phyloP scores from a whole-genome alignment of 2,888 invertebrate species.

The Phymatocera aterrima region DNA sequence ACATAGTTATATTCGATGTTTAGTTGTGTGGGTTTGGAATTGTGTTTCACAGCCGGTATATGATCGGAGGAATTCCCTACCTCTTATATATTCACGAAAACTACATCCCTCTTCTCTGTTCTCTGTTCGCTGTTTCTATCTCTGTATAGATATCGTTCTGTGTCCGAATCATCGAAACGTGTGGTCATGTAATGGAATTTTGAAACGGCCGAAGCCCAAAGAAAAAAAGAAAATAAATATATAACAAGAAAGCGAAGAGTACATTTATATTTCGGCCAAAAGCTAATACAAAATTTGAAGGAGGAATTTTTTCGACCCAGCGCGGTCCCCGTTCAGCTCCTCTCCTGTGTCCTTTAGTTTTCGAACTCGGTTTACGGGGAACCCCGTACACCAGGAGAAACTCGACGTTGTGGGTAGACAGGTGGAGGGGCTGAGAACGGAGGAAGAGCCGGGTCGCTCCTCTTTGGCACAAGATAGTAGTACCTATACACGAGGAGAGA shows the following conservation, averaged over 20 bases:
- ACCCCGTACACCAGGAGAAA: no score
- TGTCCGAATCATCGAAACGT: neutral
- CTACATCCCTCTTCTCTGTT: neutral
- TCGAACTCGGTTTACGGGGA: no score
- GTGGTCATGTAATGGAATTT: no score
- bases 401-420: neutral
- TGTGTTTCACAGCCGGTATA: conserved; percentile 2
- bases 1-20: conserved; percentile 64
- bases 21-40: conserved; percentile 60
- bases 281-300: no score
- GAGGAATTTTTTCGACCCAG: no score
- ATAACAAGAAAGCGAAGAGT: no score
- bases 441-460: neutral
- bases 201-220: no score
- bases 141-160: neutral
- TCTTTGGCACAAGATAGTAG: neutral
- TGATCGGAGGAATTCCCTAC: neutral
- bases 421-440: neutral
- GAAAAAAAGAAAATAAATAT: no score
- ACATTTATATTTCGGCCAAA: no score
- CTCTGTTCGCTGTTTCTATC: neutral
- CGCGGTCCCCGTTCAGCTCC: no score
- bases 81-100: neutral
- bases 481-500: neutral
- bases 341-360: no score